A percentile compares a stretch with the other conserved stretches of the same genome.
phyloP scores from a whole-genome alignment of 2,113 vertebrate genomes.

The Diphyllodes magnificus region DNA sequence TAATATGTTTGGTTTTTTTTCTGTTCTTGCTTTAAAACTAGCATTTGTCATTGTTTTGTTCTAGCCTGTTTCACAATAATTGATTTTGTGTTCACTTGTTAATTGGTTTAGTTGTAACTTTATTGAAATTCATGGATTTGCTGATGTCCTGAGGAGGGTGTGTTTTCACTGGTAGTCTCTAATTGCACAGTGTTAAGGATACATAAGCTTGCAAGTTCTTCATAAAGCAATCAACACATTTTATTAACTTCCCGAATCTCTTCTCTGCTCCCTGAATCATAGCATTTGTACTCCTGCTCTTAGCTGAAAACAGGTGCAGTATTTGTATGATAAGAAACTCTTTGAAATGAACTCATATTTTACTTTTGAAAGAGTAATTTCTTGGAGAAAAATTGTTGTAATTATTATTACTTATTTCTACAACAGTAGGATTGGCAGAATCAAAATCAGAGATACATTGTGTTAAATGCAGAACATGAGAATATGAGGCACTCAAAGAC shows the following conservation, averaged over 20 bases:
- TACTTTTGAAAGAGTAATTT: background rate
- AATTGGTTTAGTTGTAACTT: slow-evolving; percentile 45
- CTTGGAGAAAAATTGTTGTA: background rate
- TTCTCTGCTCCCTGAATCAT: background rate
- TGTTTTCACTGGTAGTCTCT: slow-evolving; percentile 18
- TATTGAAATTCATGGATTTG: slow-evolving; percentile 53
- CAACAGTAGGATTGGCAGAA: background rate
- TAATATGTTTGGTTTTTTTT: background rate
- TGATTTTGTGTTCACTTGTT: slow-evolving; percentile 51
- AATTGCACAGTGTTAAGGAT: slow-evolving; percentile 42
- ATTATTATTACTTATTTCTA: background rate
- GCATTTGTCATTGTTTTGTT: slow-evolving; percentile 29
- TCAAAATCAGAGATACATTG: background rate
- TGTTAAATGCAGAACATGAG: background rate
- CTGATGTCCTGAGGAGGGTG: slow-evolving; percentile 38
- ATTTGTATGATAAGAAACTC: background rate
- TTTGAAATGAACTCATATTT: background rate
- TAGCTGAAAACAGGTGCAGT: background rate
- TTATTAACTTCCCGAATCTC: slow-evolving; percentile 22
- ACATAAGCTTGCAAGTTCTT: slow-evolving; percentile 24
- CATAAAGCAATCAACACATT: slow-evolving; percentile 52
- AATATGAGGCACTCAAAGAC: background rate
- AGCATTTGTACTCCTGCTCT: background rate
- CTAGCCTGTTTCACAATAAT: slow-evolving; percentile 15
- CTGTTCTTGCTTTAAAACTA: background rate